Percentiles rank a stretch among this genome's conserved stretches.
phyloP scores from a whole-genome alignment of 2,113 vertebrate genomes.

The Sinocyclocheilus rhinocerous region DNA sequence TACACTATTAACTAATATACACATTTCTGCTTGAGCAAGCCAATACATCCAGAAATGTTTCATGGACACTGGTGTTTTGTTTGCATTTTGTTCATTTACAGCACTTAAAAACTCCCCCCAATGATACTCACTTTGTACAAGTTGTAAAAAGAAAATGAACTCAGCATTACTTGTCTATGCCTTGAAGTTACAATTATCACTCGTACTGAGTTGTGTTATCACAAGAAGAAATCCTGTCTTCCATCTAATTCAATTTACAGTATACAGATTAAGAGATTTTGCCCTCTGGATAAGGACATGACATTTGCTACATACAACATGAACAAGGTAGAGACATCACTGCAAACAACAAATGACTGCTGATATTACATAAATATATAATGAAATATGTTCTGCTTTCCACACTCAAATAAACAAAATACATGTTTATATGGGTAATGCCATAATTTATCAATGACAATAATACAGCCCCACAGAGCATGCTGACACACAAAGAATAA shows the following conservation, averaged over 20 bases:
- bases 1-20: background rate
- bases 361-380: background rate
- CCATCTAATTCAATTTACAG: background rate
- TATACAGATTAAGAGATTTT: background rate
- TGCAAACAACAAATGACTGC: background rate
- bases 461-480: background rate
- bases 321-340: background rate
- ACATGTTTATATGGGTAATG: background rate
- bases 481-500: background rate
- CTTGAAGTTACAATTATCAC: slow-evolving; percentile 1
- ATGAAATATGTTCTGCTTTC: background rate
- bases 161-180: background rate
- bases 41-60: background rate
- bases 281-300: background rate
- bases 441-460: background rate
- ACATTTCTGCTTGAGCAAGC: background rate
- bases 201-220: background rate
- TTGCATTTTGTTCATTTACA: background rate
- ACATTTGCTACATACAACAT: background rate
- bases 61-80: background rate
- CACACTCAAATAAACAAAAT: background rate
- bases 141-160: background rate
- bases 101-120: background rate
- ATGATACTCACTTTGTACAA: background rate
- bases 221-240: background rate